Percentiles rank a stretch among this genome's conserved stretches.
Evolutionary conservation across 2,113 vertebrate species (phyloP).

Genomic region (Platycercus adscitus): DNA sequence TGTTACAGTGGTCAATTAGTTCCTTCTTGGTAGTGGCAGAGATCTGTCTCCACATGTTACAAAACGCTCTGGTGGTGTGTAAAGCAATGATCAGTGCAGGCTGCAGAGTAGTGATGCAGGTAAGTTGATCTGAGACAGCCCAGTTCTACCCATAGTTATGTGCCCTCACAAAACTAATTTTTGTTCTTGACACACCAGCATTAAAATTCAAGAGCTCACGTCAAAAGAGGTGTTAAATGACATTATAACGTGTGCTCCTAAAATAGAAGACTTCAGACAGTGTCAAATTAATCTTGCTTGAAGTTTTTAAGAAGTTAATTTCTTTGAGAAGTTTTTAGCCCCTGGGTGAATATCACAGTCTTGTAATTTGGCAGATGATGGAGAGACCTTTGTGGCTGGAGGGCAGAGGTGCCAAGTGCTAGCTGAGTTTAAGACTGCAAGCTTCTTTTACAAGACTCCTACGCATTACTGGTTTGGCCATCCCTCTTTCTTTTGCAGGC

Average conservation of each 20-base stretch:
- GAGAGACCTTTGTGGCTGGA: not conserved
- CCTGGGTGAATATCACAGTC: not conserved
- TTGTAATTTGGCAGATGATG: conserved; percentile 25
- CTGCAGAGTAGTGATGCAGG: not conserved
- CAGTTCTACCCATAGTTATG: not conserved
- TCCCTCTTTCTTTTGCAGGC: conserved; percentile 69
- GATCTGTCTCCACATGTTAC: not conserved
- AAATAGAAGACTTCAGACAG: conserved; percentile 63
- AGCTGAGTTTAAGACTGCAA: not conserved
- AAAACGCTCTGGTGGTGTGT: not conserved
- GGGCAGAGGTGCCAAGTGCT: not conserved
- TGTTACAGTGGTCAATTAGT: not conserved
- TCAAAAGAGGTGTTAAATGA: conserved; percentile 47
- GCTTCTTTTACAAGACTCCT: not conserved
- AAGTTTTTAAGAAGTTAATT: conserved; percentile 27
- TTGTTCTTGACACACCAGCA: conserved; percentile 29
- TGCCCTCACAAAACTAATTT: conserved; percentile 25
- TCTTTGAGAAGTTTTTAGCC: conserved; percentile 51
- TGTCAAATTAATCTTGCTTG: conserved; percentile 47
- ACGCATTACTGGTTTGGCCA: not conserved
- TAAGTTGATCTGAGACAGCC: not conserved
- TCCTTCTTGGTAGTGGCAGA: not conserved
- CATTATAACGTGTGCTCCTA: conserved; percentile 18
- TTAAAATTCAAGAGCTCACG: conserved; percentile 65
- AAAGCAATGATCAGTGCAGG: not conserved